These are phyloP conservation scores for Pelusios castaneus DNA, from an alignment of 2,113 vertebrate species.

Conservation along the genomic window DNA sequence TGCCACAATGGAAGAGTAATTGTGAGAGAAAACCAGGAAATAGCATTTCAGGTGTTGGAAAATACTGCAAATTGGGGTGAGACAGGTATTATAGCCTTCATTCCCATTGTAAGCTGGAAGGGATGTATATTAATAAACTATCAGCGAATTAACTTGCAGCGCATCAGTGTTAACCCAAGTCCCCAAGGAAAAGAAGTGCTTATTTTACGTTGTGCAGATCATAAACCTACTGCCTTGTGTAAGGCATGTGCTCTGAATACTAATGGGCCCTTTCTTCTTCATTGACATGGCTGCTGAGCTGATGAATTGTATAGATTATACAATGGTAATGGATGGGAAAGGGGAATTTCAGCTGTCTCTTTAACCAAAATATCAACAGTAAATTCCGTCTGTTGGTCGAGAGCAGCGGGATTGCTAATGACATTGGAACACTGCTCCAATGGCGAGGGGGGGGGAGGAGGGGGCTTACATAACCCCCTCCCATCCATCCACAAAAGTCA, in stretches of 20 bases:
- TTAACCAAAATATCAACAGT: conserved; percentile 34
- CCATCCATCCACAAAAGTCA: not conserved
- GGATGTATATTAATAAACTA: conserved; percentile 1
- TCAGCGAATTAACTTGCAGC: not conserved
- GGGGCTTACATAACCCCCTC: not conserved
- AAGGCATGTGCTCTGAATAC: conserved; percentile 28
- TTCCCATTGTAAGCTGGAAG: not conserved
- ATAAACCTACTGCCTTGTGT: conserved; percentile 52
- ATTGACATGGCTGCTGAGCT: conserved; percentile 43
- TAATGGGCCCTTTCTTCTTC: conserved; percentile 1
- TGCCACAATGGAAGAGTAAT: not conserved
- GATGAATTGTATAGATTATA: conserved; percentile 48
- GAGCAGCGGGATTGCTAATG: conserved; percentile 42
- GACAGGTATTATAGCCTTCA: not conserved
- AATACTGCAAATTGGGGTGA: not conserved
- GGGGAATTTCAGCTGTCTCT: conserved; percentile 45
- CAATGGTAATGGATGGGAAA: conserved; percentile 22
- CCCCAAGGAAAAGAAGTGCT: conserved; percentile 33
- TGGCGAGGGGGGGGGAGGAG: fast-evolving
- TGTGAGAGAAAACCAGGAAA: not conserved
- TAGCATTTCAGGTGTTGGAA: not conserved
- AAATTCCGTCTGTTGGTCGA: conserved; percentile 38
- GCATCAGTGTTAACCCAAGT: not conserved
- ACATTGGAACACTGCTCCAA: not conserved
- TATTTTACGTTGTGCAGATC: conserved; percentile 43